Evolutionary conservation across 2,888 invertebrate genomes (phyloP).

Genomic region (Hemistola chrysoprasaria): DNA sequence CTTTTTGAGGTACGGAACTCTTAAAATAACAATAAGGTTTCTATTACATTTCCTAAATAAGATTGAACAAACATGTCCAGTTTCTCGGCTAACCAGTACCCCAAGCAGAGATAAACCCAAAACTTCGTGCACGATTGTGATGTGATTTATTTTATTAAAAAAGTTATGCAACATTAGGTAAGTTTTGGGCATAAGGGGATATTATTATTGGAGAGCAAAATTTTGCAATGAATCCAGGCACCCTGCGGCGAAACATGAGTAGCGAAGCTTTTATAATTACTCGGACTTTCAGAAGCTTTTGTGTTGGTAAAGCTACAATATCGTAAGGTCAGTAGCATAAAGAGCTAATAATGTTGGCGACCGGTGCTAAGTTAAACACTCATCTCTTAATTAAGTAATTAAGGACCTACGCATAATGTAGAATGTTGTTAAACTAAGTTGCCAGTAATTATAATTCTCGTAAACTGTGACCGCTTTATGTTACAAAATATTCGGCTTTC

Average conservation of each 20-base stretch:
- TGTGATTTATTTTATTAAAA: conserved; percentile 17
- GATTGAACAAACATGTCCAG: neutral
- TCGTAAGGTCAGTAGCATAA: too few species aligned
- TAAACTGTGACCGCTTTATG: neutral
- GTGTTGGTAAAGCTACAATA: too few species aligned
- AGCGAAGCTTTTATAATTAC: too few species aligned
- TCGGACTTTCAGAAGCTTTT: too few species aligned
- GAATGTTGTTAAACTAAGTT: neutral
- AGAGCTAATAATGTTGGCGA: too few species aligned
- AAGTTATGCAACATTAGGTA: conserved; percentile 9
- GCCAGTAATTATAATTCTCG: neutral
- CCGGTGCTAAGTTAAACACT: too few species aligned
- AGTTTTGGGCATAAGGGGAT: conserved; percentile 1
- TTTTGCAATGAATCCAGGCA: neutral
- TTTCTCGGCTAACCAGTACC: neutral
- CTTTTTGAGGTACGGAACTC: too few species aligned
- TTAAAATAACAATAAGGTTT: too few species aligned
- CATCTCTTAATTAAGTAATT: conserved; percentile 2
- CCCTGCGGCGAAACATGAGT: too few species aligned
- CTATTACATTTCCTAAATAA: too few species aligned
- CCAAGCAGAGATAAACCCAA: conserved; percentile 6
- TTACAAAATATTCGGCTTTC: too few species aligned
- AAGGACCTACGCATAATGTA: conserved; percentile 1
- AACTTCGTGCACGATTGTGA: conserved; percentile 7
- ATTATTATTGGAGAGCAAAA: conserved; percentile 3